Evolutionary conservation across 2,797 vertebrate species (phyloP).

Genomic region (Otus scops): DNA sequence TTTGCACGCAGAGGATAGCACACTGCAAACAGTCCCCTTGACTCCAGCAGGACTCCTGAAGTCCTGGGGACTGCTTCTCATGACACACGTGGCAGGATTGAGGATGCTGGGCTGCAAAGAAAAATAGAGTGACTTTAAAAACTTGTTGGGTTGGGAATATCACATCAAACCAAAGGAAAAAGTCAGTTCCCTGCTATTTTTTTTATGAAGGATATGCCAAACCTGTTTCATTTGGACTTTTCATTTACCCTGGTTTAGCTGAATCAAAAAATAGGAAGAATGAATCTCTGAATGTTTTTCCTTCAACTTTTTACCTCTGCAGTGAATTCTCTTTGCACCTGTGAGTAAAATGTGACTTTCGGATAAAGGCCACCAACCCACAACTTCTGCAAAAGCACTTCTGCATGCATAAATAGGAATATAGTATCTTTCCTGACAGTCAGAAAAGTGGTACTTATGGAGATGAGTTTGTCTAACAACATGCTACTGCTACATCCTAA

Average conservation of each 20-base stretch:
- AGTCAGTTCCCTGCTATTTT: neutral
- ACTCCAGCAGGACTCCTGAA: neutral
- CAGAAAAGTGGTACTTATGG: neutral
- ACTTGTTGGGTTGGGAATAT: neutral
- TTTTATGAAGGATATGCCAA: neutral
- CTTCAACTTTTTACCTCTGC: neutral
- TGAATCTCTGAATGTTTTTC: neutral
- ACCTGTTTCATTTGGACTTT: neutral
- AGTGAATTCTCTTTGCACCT: neutral
- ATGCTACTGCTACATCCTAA: neutral
- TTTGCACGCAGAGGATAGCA: rapidly evolving
- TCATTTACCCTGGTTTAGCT: neutral
- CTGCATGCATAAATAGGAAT: neutral
- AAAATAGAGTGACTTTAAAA: neutral
- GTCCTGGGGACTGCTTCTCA: neutral
- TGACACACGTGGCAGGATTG: neutral
- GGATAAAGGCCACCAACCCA: neutral
- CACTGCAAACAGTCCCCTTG: neutral
- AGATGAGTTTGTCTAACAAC: neutral
- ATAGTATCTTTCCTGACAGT: neutral
- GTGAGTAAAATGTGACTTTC: neutral
- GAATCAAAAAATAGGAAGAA: neutral
- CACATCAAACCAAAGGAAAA: neutral
- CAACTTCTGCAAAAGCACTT: neutral
- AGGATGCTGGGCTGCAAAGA: neutral